phyloP scores from a whole-genome alignment of 1,140 invertebrate species.

The Paralvinella palmiformis region DNA sequence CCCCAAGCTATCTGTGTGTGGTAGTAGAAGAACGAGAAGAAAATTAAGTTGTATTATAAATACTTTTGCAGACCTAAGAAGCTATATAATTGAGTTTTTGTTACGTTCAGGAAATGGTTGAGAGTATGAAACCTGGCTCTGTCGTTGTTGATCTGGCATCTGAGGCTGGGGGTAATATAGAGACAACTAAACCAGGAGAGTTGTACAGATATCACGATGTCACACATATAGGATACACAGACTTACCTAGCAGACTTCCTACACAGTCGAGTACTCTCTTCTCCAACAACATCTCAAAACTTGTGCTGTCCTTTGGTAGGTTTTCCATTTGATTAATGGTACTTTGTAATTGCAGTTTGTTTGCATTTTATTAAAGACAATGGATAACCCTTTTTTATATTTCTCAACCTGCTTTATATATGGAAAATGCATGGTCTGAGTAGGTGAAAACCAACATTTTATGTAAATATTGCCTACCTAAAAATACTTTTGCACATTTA shows the following conservation, averaged over 20 bases:
- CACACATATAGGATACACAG: constrained; percentile 77
- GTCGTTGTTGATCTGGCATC: constrained; percentile 85
- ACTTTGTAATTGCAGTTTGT: neutral
- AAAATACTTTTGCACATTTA: too few species aligned
- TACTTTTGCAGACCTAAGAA: too few species aligned
- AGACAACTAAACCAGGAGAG: constrained; percentile 75
- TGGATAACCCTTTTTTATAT: too few species aligned
- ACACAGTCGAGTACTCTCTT: constrained; percentile 81
- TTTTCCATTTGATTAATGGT: neutral
- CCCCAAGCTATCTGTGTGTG: too few species aligned
- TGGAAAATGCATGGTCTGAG: too few species aligned
- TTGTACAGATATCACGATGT: constrained; percentile 69
- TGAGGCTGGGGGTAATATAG: constrained; percentile 82
- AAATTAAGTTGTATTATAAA: too few species aligned
- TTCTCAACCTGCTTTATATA: too few species aligned
- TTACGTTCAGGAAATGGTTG: constrained; percentile 70
- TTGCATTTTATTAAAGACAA: too few species aligned
- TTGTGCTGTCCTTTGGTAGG: constrained; percentile 70
- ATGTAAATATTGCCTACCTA: too few species aligned
- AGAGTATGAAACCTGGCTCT: constrained; percentile 80
- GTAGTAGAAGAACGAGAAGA: too few species aligned
- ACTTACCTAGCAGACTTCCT: constrained; percentile 75
- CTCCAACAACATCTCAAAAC: constrained; percentile 85
- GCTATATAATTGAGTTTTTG: too few species aligned
- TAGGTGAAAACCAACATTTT: too few species aligned